These are phyloP conservation scores for Amazona guildingii DNA, from an alignment of 2,113 vertebrate species.

Conservation along the genomic window DNA sequence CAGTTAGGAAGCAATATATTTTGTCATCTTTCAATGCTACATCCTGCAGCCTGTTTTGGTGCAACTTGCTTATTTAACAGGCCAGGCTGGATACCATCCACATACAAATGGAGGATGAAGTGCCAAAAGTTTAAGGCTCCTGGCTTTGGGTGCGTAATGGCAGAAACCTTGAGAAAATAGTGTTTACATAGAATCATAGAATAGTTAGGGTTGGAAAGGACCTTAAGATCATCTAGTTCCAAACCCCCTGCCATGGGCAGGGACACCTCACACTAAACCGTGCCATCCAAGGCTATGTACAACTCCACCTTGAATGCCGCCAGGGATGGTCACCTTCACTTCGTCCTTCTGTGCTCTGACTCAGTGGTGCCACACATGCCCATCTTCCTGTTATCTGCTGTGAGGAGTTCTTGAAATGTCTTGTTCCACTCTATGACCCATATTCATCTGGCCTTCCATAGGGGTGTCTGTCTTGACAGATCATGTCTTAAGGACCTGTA, in stretches of 20 bases:
- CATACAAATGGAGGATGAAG: background rate
- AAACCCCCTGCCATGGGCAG: too few relatives aligned
- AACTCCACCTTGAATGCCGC: too few relatives aligned
- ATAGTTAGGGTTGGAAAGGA: too few relatives aligned
- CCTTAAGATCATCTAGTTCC: too few relatives aligned
- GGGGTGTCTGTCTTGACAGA: background rate
- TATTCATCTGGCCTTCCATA: too few relatives aligned
- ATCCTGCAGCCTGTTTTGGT: background rate
- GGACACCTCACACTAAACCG: too few relatives aligned
- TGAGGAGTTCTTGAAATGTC: background rate
- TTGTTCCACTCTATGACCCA: background rate
- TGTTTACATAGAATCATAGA: background rate
- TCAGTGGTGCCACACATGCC: rapidly evolving
- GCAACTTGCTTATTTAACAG: background rate
- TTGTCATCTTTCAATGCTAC: background rate
- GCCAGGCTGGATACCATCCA: background rate
- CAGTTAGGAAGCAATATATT: background rate
- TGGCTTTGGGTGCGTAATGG: background rate
- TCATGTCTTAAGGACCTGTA: background rate
- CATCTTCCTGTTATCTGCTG: background rate
- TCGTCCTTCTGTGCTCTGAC: background rate
- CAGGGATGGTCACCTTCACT: background rate
- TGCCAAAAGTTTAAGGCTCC: background rate
- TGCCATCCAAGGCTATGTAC: too few relatives aligned
- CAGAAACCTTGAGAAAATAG: background rate